Conservation (phyloP, 2,888 invertebrate species). For the Nemoura dubitans region DNA sequence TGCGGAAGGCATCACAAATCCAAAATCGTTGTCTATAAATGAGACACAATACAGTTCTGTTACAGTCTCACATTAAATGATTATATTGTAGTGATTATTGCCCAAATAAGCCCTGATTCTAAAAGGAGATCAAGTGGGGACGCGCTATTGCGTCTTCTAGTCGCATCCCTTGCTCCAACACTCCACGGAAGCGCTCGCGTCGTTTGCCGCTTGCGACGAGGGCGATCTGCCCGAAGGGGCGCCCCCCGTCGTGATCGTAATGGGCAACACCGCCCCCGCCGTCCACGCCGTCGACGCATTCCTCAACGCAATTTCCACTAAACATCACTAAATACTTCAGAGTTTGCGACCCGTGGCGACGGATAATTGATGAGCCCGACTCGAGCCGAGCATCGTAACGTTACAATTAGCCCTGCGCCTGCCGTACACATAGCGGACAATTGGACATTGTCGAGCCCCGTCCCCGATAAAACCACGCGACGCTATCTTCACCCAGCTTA, state of each 20-base stretch:
- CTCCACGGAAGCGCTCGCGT: no score
- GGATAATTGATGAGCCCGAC: not conserved
- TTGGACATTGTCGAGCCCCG: no score
- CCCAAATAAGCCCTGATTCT: no score
- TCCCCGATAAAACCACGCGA: not conserved
- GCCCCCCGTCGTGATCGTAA: not conserved
- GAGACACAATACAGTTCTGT: no score
- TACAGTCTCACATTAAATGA: no score
- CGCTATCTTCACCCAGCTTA: not conserved
- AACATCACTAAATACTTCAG: not conserved
- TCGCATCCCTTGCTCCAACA: no score
- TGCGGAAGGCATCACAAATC: no score
- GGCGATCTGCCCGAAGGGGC: not conserved
- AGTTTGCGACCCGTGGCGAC: not conserved
- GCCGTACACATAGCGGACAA: not conserved
- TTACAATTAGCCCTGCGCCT: not conserved
- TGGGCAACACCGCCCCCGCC: not conserved
- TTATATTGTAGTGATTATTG: no score
- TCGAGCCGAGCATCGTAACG: not conserved
- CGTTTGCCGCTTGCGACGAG: not conserved
- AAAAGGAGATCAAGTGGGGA: no score
- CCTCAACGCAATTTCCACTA: not conserved
- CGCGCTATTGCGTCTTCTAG: no score
- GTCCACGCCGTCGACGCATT: not conserved
- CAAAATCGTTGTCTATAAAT: no score